A percentile compares a stretch with the other conserved stretches of the same genome.
Conservation (phyloP, 2,797 vertebrate species). For the Rhinoraja longicauda region DNA sequence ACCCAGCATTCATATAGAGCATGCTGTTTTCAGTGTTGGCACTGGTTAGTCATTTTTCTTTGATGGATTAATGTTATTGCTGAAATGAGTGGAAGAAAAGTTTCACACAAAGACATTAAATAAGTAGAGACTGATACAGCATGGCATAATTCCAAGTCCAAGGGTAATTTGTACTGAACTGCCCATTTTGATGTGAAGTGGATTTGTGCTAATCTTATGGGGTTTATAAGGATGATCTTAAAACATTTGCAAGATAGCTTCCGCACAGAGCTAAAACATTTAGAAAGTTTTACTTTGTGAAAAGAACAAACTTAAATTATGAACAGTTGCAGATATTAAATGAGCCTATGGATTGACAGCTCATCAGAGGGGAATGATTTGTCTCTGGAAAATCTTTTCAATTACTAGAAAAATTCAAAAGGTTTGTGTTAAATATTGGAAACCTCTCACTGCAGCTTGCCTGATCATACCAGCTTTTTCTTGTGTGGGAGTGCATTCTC, state of each 20-base stretch:
- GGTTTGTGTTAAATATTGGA: not conserved
- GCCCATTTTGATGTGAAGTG: not conserved
- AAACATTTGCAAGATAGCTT: no score
- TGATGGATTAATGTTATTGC: not conserved
- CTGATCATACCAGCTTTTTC: not conserved
- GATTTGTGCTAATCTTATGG: not conserved
- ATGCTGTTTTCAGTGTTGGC: not conserved
- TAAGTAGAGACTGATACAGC: not conserved
- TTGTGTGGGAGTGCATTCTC: slow-evolving; percentile 35
- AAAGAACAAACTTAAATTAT: not conserved
- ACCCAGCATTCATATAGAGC: not conserved
- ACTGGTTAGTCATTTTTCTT: not conserved
- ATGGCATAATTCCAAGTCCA: not conserved
- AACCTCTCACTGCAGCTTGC: not conserved
- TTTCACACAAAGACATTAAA: slow-evolving; percentile 8
- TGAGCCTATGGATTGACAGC: not conserved
- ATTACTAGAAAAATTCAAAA: not conserved
- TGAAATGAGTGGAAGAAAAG: not conserved
- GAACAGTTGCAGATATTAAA: not conserved
- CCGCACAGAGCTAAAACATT: not conserved
- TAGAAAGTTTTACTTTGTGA: not conserved
- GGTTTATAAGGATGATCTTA: not conserved
- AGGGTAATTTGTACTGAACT: not conserved
- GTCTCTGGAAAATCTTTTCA: slow-evolving; percentile 17
- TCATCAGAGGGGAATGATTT: slow-evolving; percentile 19